Evolutionary conservation across 1,140 invertebrate genomes (phyloP).

Genomic region (Cyphomyrmex costatus): DNA sequence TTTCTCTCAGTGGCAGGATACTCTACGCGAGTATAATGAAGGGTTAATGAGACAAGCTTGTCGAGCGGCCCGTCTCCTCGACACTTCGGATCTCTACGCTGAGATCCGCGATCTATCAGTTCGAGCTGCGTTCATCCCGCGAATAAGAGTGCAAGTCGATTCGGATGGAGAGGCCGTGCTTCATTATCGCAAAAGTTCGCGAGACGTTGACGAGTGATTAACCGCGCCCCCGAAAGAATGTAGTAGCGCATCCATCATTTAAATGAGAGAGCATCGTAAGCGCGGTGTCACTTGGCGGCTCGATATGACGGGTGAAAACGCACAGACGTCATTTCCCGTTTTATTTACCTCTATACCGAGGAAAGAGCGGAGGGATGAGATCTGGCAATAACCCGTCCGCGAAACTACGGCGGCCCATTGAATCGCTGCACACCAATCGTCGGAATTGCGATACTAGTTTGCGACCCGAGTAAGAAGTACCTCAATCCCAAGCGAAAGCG

Average conservation of each 20-base stretch:
- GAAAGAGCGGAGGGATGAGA: neutral
- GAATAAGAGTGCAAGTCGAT: constrained; percentile 1
- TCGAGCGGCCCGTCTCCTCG: neutral
- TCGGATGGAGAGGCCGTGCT: neutral
- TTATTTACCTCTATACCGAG: neutral
- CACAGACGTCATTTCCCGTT: constrained; percentile 25
- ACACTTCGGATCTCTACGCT: neutral
- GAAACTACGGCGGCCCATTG: constrained; percentile 1
- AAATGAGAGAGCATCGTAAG: constrained; percentile 15
- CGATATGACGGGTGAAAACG: constrained; percentile 30
- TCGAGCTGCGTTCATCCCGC: neutral
- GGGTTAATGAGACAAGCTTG: neutral
- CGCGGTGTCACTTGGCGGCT: constrained; percentile 5
- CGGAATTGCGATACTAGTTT: constrained; percentile 10
- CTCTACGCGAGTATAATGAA: too few relatives aligned
- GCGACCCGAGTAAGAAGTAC: neutral
- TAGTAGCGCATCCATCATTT: constrained; percentile 40
- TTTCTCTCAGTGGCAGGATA: too few relatives aligned
- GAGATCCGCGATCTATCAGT: neutral
- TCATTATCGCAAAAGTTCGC: constrained; percentile 32
- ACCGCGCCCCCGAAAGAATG: constrained; percentile 17
- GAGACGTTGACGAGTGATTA: constrained; percentile 44
- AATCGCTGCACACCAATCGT: constrained; percentile 15
- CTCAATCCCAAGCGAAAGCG: constrained; percentile 2
- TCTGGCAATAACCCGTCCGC: constrained; percentile 19